Evolutionary conservation across 2,797 vertebrate species (phyloP), one percentile per base, ranked within the genome.

Genomic region (Parotocinclus haroldoi): DNA sequence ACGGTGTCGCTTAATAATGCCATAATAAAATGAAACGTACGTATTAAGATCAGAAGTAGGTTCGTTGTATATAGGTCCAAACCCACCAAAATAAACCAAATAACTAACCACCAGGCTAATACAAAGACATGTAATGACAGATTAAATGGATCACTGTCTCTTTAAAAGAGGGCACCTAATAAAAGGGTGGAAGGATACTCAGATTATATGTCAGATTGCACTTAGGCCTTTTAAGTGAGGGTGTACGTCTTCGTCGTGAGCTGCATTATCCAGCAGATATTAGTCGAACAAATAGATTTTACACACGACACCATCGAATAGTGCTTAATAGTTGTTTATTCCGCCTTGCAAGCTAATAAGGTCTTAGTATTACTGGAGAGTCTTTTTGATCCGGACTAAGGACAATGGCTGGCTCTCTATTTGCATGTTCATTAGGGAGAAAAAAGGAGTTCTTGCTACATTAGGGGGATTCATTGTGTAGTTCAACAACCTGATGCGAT

Each of bases 301-400:
- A 55, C 37, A 71, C 49, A 42, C 39, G 50, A n/a, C 38, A 44
- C 42, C 49, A 38, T 40, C 50, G 65, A 71, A 49, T 42, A 37
- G 37, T 13, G 51, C 56, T 55, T 61, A 71, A 60, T 61, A 60
- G 58, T 54, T 66, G 63, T 56, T 66, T 71, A 71, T 66, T 55
- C 63, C 18, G 10, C 17, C 51, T 37, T 49, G 69, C 69, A 71
- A 55, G 39, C 37, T 71, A 66, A 71, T 66, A 36, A 65, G 56
- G 49, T 66, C 63, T 71, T 65, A 71, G 69, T 71, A 58, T 66
- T 66, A 50, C 17, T 53, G 63, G 66, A 55, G 57, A 71, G 63
- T 66, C 37, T 50, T 59, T 27, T 71, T 71, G 69, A 71, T 71
- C 69, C 42, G 6, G 16, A 48, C 55, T 64, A 71, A 71, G 68